These are phyloP conservation scores for Timandra comae DNA, from an alignment of 2,888 invertebrate genomes.

Conservation along the genomic window DNA sequence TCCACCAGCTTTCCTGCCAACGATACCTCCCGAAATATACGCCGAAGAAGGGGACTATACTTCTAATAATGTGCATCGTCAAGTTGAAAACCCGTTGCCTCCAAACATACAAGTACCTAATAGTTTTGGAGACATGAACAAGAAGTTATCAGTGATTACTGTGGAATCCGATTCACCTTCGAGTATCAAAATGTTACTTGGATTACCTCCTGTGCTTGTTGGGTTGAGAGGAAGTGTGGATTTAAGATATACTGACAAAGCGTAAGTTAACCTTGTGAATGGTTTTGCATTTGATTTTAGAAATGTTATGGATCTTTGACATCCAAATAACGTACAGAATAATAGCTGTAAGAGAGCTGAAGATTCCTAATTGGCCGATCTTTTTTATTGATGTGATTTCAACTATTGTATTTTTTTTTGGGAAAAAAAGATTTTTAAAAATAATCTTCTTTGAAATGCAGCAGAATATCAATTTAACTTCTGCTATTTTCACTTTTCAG, in stretches of 20 bases:
- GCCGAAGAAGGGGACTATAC: slow-evolving; percentile 59
- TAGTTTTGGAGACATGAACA: slow-evolving; percentile 53
- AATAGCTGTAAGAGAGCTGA: no score
- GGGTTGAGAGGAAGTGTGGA: slow-evolving; percentile 92
- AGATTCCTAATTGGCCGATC: no score
- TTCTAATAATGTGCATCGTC: slow-evolving; percentile 52
- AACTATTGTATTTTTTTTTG: no score
- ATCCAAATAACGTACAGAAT: no score
- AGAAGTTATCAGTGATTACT: slow-evolving; percentile 73
- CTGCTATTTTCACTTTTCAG: slow-evolving; percentile 44
- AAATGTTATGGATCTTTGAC: no score
- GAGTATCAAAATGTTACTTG: slow-evolving; percentile 88
- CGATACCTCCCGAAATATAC: slow-evolving; percentile 59
- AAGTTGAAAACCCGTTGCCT: slow-evolving; percentile 39
- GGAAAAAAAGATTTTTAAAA: no score
- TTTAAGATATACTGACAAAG: slow-evolving; percentile 87
- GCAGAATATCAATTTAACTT: no score
- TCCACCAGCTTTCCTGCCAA: slow-evolving; percentile 55
- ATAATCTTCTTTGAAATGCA: no score
- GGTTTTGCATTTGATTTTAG: no score
- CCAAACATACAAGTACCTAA: slow-evolving; percentile 44
- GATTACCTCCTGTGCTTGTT: slow-evolving; percentile 87
- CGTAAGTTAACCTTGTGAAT: no score
- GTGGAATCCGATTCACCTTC: slow-evolving; percentile 87
- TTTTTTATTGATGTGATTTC: no score